Evolutionary conservation across 2,797 vertebrate species (phyloP).

Genomic region (Mycteria americana): DNA sequence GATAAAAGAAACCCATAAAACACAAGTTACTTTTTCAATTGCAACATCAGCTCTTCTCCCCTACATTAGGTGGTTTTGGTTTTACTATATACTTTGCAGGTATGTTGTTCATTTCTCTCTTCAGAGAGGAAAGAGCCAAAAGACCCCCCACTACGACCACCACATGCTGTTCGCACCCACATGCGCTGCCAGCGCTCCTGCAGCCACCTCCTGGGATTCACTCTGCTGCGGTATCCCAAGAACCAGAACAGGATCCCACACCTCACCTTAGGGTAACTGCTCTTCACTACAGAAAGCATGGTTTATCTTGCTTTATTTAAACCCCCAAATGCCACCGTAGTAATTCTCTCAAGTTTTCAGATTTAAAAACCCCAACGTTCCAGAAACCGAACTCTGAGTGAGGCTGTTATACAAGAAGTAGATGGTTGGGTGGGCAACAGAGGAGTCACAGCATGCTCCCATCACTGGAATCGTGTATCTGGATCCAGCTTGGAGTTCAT

Average conservation of each 20-base stretch:
- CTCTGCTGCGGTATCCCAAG: neutral
- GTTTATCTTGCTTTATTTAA: neutral
- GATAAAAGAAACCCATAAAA: neutral
- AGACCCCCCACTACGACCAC: neutral
- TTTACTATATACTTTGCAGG: accelerated
- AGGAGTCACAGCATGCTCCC: neutral
- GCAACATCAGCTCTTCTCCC: neutral
- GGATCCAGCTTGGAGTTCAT: neutral
- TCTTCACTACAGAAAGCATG: accelerated
- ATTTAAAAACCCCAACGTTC: neutral
- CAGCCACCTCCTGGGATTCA: neutral
- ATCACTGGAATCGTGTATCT: neutral
- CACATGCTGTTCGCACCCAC: neutral
- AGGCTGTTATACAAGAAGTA: neutral
- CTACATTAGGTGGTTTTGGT: neutral
- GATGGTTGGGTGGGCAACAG: neutral
- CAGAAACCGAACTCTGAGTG: neutral
- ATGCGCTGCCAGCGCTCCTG: neutral
- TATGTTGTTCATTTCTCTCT: neutral
- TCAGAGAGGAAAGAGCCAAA: neutral
- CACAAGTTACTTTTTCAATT: neutral
- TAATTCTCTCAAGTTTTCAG: neutral
- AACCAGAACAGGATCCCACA: neutral
- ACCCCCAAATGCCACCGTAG: neutral
- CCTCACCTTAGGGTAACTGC: neutral